Conservation (phyloP, 2,113 vertebrate genomes). For the Struthidea cinerea region DNA sequence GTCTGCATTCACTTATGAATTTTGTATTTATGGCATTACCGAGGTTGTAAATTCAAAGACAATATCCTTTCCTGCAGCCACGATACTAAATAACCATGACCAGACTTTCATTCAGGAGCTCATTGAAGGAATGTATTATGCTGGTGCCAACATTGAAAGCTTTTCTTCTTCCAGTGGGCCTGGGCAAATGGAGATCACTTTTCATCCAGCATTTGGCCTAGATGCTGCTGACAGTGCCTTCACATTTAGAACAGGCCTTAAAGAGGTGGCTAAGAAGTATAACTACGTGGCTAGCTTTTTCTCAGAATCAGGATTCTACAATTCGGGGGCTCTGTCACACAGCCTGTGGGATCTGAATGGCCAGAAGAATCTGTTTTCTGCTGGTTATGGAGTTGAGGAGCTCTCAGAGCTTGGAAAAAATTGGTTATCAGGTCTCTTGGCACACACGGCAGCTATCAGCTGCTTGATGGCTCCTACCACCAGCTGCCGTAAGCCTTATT, state of each 20-base stretch:
- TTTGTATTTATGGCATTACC: slow-evolving; percentile 82
- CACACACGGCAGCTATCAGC: slow-evolving; percentile 88
- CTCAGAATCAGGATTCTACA: slow-evolving; percentile 82
- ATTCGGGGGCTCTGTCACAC: slow-evolving; percentile 84
- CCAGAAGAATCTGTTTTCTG: slow-evolving; percentile 80
- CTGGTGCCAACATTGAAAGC: slow-evolving; percentile 88
- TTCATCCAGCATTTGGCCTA: slow-evolving; percentile 87
- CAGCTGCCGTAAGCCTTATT: slow-evolving; percentile 79
- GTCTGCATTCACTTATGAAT: slow-evolving; percentile 90
- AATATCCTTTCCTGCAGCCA: slow-evolving; percentile 85
- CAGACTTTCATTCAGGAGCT: slow-evolving; percentile 90
- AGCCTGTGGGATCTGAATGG: slow-evolving; percentile 85
- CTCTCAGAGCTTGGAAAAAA: slow-evolving; percentile 81
- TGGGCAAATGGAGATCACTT: slow-evolving; percentile 89
- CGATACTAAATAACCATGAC: slow-evolving; percentile 84
- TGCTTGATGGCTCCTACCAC: slow-evolving; percentile 86
- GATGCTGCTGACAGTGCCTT: slow-evolving; percentile 87
- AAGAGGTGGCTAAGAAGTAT: slow-evolving; percentile 89
- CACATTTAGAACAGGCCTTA: slow-evolving; percentile 89
- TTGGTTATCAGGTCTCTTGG: slow-evolving; percentile 86
- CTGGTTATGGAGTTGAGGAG: slow-evolving; percentile 49
- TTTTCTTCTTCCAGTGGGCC: slow-evolving; percentile 86
- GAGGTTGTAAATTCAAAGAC: slow-evolving; percentile 86
- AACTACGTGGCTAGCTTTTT: slow-evolving; percentile 89
- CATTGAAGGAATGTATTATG: slow-evolving; percentile 87